Conservation (phyloP, 2,888 invertebrate genomes). For the Drosophila kuntzei region DNA sequence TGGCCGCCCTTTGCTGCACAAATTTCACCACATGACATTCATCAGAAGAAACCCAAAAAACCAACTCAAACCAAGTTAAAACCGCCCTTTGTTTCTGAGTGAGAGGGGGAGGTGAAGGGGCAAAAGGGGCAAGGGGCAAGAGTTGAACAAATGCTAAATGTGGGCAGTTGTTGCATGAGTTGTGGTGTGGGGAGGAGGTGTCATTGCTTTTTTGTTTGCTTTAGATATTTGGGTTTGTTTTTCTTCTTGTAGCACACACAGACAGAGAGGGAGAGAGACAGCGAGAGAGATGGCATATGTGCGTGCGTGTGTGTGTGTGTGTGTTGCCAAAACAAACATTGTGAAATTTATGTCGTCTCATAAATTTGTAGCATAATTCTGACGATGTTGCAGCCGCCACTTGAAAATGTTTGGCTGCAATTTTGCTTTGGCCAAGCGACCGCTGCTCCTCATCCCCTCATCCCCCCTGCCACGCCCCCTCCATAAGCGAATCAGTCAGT, state of each 20-base stretch:
- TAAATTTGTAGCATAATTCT: conserved; percentile 82
- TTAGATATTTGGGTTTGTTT: conserved; percentile 76
- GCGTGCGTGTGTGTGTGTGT: conserved; percentile 46
- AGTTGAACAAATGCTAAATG: conserved; percentile 23
- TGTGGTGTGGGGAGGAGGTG: conserved; percentile 35
- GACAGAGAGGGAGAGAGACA: not conserved
- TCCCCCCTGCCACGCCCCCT: conserved; percentile 23
- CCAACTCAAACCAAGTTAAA: conserved; percentile 30
- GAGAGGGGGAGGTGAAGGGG: not conserved
- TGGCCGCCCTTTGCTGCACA: conserved; percentile 49
- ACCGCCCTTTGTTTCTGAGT: conserved; percentile 47
- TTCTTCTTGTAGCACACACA: conserved; percentile 43
- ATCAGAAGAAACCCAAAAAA: conserved; percentile 60
- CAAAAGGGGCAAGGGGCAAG: not conserved
- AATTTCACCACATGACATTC: conserved; percentile 82
- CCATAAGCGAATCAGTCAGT: conserved; percentile 36
- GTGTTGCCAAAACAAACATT: conserved; percentile 79
- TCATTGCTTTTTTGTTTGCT: conserved; percentile 60
- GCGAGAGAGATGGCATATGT: conserved; percentile 12
- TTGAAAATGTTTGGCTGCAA: conserved; percentile 80
- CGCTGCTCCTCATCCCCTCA: conserved; percentile 11
- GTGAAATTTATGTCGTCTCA: conserved; percentile 81
- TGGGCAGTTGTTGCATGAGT: conserved; percentile 17
- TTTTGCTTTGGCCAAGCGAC: conserved; percentile 65
- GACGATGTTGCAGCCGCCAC: conserved; percentile 75